Conservation (phyloP, 2,888 invertebrate species). For the Dolomedes plantarius region DNA sequence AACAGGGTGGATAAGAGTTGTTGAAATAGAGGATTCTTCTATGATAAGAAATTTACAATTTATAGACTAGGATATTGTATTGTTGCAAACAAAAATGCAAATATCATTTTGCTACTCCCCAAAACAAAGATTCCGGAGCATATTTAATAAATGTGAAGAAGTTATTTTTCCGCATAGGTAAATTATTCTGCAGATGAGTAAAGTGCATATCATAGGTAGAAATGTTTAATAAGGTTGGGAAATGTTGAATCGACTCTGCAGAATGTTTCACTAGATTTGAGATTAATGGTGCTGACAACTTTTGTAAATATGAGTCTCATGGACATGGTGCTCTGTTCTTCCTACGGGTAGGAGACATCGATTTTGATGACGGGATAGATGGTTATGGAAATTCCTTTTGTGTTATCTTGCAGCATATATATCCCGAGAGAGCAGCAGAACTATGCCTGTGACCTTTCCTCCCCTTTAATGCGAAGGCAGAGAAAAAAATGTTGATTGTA, state of each 20-base stretch:
- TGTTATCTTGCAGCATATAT: constrained; percentile 63
- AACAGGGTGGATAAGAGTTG: neutral
- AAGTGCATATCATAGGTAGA: constrained; percentile 64
- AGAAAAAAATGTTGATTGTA: constrained; percentile 51
- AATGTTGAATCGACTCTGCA: constrained; percentile 51
- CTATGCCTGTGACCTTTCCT: constrained; percentile 30
- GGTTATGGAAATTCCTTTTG: constrained; percentile 47
- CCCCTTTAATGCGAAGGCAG: constrained; percentile 53
- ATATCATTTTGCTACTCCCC: constrained; percentile 25
- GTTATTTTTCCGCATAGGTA: constrained; percentile 38
- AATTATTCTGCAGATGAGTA: constrained; percentile 55
- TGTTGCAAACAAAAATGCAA: constrained; percentile 13
- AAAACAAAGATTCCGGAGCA: neutral
- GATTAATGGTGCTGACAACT: constrained; percentile 61
- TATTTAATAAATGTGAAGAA: neutral
- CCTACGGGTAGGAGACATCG: constrained; percentile 47
- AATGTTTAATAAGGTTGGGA: constrained; percentile 28
- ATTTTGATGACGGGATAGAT: constrained; percentile 33
- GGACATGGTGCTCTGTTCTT: constrained; percentile 70
- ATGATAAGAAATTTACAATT: constrained; percentile 15
- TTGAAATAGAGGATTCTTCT: neutral
- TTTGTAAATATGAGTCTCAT: constrained; percentile 34
- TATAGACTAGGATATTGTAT: constrained; percentile 17
- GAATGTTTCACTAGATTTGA: constrained; percentile 46
- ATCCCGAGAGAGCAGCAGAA: constrained; percentile 48